Conservation (phyloP, 2,113 vertebrate species). For the Ciconia boyciana region DNA sequence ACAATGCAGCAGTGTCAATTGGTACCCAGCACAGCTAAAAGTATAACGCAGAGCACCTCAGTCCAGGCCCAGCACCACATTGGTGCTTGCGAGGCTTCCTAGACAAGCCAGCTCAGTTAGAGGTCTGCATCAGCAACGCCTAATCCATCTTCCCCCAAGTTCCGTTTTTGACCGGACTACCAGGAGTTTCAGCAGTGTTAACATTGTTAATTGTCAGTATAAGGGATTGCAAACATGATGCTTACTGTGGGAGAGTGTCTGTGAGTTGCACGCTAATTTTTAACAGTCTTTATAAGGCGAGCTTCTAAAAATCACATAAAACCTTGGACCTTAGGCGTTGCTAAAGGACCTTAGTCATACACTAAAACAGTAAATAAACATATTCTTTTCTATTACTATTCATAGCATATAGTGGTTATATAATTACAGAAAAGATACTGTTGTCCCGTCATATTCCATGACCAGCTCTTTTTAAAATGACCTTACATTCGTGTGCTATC, state of each 20-base stretch:
- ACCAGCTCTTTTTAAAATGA: background rate
- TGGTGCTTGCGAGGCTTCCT: background rate
- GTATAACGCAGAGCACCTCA: background rate
- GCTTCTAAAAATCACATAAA: background rate
- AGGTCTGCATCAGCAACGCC: accelerated
- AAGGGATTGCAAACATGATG: background rate
- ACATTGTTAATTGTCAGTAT: background rate
- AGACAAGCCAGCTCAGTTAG: too few relatives aligned
- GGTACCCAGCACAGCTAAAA: background rate
- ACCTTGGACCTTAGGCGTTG: background rate
- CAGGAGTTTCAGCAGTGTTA: background rate
- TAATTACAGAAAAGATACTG: background rate
- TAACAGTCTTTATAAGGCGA: background rate
- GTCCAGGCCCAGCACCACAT: background rate
- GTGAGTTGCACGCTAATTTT: background rate
- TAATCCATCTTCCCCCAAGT: background rate
- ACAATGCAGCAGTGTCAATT: accelerated
- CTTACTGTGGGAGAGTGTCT: too few relatives aligned
- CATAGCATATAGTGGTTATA: background rate
- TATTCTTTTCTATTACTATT: background rate
- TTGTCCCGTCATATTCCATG: background rate
- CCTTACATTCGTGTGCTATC: accelerated
- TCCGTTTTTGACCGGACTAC: background rate
- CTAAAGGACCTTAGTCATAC: background rate
- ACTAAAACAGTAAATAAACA: background rate